Evolutionary conservation across 2,797 vertebrate species (phyloP).

Genomic region (Prunella strophiata): DNA sequence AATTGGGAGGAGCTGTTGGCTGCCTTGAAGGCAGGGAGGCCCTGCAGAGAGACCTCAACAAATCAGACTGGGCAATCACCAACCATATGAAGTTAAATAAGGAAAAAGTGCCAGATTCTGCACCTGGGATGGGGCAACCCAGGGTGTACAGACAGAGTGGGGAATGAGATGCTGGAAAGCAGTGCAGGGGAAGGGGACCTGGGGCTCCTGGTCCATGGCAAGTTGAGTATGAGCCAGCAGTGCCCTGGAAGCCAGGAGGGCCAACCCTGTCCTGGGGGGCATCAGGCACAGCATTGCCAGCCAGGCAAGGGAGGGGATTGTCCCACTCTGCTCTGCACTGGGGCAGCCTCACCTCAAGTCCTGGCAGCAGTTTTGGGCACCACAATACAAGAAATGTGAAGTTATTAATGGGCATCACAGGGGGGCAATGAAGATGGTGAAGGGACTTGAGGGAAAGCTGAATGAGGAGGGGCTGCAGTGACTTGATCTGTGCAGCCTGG

Average conservation of each 20-base stretch:
- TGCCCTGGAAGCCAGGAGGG: not conserved
- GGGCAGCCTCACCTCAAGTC: fast-evolving
- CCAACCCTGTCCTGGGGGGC: fast-evolving
- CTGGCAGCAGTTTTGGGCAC: fast-evolving
- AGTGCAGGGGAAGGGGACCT: not conserved
- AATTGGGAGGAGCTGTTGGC: not conserved
- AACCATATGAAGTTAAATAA: not conserved
- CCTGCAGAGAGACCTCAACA: fast-evolving
- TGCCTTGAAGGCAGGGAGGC: fast-evolving
- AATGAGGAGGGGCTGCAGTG: fast-evolving
- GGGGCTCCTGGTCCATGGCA: fast-evolving
- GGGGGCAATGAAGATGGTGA: fast-evolving
- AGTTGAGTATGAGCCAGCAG: not conserved
- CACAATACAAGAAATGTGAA: not conserved
- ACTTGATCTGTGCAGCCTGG: not conserved
- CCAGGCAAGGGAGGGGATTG: fast-evolving
- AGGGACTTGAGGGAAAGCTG: not conserved
- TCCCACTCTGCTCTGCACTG: fast-evolving
- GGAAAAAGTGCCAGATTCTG: fast-evolving
- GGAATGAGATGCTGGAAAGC: fast-evolving
- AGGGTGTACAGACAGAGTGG: not conserved
- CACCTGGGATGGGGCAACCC: not conserved
- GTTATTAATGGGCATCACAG: not conserved
- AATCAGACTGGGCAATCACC: not conserved
- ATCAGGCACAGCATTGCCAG: not conserved